Evolutionary conservation across 2,797 vertebrate species (phyloP), one percentile per base, ranked within the genome.

Genomic region (Cichlasoma orientale): DNA sequence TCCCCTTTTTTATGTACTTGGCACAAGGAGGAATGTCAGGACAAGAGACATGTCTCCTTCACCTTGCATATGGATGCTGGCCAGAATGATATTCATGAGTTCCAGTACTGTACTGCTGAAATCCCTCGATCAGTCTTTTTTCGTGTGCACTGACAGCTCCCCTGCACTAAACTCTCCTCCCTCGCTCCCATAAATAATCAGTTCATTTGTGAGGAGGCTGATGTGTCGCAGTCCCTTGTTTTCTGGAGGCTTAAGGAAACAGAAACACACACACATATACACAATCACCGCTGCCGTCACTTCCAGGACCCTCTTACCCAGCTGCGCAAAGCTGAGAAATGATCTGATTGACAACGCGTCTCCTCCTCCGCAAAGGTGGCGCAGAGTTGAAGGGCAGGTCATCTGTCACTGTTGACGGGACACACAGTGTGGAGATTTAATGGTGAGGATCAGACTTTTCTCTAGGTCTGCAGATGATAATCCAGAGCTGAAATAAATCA

Each of bases 321-420:
- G 68, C 57, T 29, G 69, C 10, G 38, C 53, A 59, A 68, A 61
- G 78, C 73, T 5, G 63, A 88, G 78, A 82, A 79, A 85, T 33
- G 31, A 56, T 76, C 76, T 73, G 87, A 91, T 79, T 83, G 90
- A 90, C 57, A 73, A 82, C 31, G 23, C 58, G 78, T 84, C 86
- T 83, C 56, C 77, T 89, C 41, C 75, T 90, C 36, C 11, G 55
- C 57, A 23, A 25, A 71, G 89, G 81, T 81, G 80, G 71, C 82
- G 53, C 56, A 78, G 74, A 90, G 89, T 84, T 94, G 91, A 94
- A 94, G 91, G 90, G 80, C 83, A 86, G 88, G 86, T 90, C 88
- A 82, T 92, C 86, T 80, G 84, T 90, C 88, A 86, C 6, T 21
- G 47, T 56, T 73, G 83, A 88, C 82, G 74, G 78, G 86, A 86